A percentile compares a stretch with the other conserved stretches of the same genome.
Conservation (phyloP, 2,888 invertebrate species). For the Hololepta plana region DNA sequence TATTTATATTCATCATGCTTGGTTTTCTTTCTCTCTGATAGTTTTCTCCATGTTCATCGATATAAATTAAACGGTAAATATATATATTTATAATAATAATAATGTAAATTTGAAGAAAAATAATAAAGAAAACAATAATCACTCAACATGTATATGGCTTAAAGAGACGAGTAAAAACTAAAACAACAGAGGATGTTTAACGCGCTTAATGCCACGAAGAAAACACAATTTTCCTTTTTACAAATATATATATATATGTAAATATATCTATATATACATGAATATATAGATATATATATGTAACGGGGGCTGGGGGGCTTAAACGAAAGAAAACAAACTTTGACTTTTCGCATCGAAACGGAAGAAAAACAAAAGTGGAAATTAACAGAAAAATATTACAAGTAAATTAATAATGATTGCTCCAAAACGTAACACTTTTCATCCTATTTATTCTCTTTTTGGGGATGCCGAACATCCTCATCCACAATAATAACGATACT, state of each 20-base stretch:
- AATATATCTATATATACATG: constrained; percentile 6
- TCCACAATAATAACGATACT: no score
- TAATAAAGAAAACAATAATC: constrained; percentile 19
- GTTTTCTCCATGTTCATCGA: not conserved
- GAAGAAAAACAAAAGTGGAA: constrained; percentile 14
- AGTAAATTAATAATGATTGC: no score
- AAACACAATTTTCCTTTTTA: no score
- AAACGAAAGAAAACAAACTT: constrained; percentile 8
- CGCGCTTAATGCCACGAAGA: constrained; percentile 25
- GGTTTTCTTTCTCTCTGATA: constrained; percentile 3
- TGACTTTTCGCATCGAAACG: constrained; percentile 9
- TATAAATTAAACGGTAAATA: not conserved
- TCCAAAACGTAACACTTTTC: no score
- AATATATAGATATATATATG: no score
- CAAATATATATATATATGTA: no score
- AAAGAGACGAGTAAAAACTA: constrained; percentile 16
- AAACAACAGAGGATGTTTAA: constrained; percentile 29
- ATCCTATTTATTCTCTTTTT: no score
- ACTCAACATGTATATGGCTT: constrained; percentile 26
- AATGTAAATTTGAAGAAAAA: constrained; percentile 21
- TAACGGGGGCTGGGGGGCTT: no score
- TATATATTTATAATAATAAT: constrained; percentile 13
- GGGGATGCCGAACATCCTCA: constrained; percentile 25
- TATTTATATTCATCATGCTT: constrained; percentile 9
- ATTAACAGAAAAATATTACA: constrained; percentile 18